Conservation (phyloP, 2,797 vertebrate genomes). For the Ptychobarbus kaznakovi region DNA sequence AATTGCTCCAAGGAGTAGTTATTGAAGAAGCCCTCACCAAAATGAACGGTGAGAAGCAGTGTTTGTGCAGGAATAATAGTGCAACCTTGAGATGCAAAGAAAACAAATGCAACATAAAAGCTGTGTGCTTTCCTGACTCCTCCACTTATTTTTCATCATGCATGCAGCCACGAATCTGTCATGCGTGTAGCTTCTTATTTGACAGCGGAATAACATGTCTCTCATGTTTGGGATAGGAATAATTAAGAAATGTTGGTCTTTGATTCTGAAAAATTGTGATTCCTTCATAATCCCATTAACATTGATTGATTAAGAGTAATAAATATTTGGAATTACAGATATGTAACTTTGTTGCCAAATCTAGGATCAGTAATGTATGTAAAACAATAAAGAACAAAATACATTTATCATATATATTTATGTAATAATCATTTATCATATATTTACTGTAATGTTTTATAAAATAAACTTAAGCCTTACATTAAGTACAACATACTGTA, state of each 20-base stretch:
- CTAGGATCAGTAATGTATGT: not conserved
- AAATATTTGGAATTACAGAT: not conserved
- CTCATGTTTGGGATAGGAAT: not conserved
- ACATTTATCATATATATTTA: not conserved
- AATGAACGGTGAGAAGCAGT: conserved; percentile 26
- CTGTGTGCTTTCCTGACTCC: not conserved
- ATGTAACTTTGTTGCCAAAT: not conserved
- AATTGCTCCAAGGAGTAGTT: conserved; percentile 47
- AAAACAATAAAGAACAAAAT: not conserved
- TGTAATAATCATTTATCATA: not conserved
- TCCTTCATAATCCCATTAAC: not conserved
- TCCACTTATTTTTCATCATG: not conserved
- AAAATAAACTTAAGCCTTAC: not conserved
- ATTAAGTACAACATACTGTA: not conserved
- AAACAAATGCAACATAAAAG: conserved; percentile 20
- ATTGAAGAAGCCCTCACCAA: conserved; percentile 22
- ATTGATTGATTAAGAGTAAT: not conserved
- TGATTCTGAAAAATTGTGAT: not conserved
- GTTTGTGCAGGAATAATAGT: conserved; percentile 31
- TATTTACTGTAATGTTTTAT: not conserved
- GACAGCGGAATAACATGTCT: not conserved
- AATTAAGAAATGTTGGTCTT: not conserved
- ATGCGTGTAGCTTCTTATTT: not conserved
- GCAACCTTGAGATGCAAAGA: conserved; percentile 45
- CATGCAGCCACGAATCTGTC: not conserved